Evolutionary conservation across 2,888 invertebrate species (phyloP), one percentile per base, ranked within the genome.

Genomic region (Operophtera brumata): DNA sequence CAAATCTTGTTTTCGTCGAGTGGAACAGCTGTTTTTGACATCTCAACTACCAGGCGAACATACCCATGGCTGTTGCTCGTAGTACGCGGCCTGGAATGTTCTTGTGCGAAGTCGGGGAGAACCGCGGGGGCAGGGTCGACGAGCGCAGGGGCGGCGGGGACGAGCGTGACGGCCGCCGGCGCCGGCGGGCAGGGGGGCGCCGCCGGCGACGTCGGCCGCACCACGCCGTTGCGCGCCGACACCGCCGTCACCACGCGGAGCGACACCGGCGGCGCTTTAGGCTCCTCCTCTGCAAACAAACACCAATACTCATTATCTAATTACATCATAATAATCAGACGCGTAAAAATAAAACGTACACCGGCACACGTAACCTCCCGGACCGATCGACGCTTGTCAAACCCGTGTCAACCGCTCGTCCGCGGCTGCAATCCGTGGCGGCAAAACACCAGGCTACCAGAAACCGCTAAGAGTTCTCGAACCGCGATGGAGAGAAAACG

Each of bases 11-110:
- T 47, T 75, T 75, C 56, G 44, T 41, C 25, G 51, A 57, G 35
- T 44, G 53, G 50, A 59, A 59, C 86, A 88, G 86, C 86, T 87
- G 87, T 86, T 87, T 77, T 53, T 63, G 75, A 80, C 78, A 80
- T 75, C 75, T 70, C 60, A 59, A 64, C 53, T 83, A 88, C 86
- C 72, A 87, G 85, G 85, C 70, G 61, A 70, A 71, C 80, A 84
- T 77, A 91, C 90, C 89, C 90, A 77, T 88, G 88, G 75, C 84
- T 86, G 76, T 71, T 86, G 77, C 83, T 90, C 62, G 81, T 78
- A 66, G 85, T 82, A 67, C 88, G 84, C 75, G 86, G 85, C 79
- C 90, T 89, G 84, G 90, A 90, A 87, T 88, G 90, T 87, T 91
- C 89, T 82, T 86, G 86, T 84, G 81, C 80, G 77, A 84, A 87